Base-by-base conservation (phyloP, 2,113 vertebrate genomes). In the Fulica atra region DNA sequence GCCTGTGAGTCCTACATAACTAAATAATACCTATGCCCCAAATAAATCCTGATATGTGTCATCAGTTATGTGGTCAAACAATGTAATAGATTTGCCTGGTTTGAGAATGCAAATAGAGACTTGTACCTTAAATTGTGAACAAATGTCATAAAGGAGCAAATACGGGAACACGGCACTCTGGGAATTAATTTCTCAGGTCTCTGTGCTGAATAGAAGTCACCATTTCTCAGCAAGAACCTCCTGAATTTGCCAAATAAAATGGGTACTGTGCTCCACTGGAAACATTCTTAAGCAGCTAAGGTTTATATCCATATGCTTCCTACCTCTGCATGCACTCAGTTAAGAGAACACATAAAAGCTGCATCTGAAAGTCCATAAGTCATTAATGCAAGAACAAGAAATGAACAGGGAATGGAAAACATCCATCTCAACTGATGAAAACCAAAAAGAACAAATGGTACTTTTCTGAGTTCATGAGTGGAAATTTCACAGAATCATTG, bases 341-440 rank as follows among this genome's bases (percentile, higher is more conserved):
- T 93, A 59, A 88, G 46, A 73, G 79, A 85, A 71, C n/a, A 89
- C 44, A 90, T 48, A 92, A 94, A 95, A 91, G 57, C 36, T 87
- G 36, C 60, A 68, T 51, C n/a, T 63, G 29, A 36, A 87, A 92
- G 76, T 35, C 38, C 46, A 46, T 21, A 90, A 84, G 28, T 69
- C 56, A 54, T 88, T 70, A 76, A 36, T 78, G 38, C 29, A 92
- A 86, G 15, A 84, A 82, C 25, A 76, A 72, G 38, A 79, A 86
- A 81, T 36, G 5, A 68, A 66, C 40, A 38, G 40, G 26, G 18
- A 88, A 56, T 68, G 29, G 25, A 76, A 84, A 79, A 65, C 53
- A 42, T 76, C 42, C 50, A 51, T 42, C 85, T 29, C 40, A 54
- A 14, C n/a, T 73, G 31, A 86, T 35, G 57, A 84, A 93, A 90